Conservation (phyloP, 2,888 invertebrate species). For the Xylophagus ater region DNA sequence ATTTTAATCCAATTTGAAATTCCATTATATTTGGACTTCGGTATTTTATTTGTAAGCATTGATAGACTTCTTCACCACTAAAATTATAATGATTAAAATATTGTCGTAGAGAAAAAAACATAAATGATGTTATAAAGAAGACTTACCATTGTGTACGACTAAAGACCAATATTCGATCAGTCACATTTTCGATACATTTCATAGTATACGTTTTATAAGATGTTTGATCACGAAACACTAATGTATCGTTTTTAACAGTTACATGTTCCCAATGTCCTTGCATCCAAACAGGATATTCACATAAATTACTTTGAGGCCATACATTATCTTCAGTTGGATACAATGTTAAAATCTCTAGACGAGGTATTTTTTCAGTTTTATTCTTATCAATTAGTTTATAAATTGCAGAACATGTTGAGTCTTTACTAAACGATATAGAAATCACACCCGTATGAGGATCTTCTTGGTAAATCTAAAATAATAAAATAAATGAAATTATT, state of each 20-base stretch:
- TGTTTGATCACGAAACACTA: slow-evolving; percentile 42
- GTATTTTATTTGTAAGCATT: slow-evolving; percentile 19
- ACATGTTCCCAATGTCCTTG: slow-evolving; percentile 52
- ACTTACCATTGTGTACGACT: slow-evolving; percentile 40
- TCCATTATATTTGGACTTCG: slow-evolving; percentile 20
- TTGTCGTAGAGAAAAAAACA: neutral
- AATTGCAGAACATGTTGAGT: slow-evolving; percentile 45
- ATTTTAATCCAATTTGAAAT: slow-evolving; percentile 17
- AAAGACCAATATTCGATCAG: slow-evolving; percentile 40
- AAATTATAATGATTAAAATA: neutral
- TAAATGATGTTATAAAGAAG: neutral
- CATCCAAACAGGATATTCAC: slow-evolving; percentile 50
- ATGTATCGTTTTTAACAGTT: slow-evolving; percentile 38
- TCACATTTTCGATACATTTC: slow-evolving; percentile 34
- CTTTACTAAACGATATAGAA: slow-evolving; percentile 49
- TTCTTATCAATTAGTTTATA: slow-evolving; percentile 25
- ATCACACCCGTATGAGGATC: slow-evolving; percentile 43
- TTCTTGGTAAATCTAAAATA: slow-evolving; percentile 40
- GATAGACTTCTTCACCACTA: slow-evolving; percentile 19
- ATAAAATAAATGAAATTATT: neutral
- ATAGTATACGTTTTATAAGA: slow-evolving; percentile 45
- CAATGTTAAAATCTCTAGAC: slow-evolving; percentile 45
- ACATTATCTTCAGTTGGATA: slow-evolving; percentile 30
- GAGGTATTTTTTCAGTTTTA: slow-evolving; percentile 44
- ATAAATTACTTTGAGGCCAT: slow-evolving; percentile 33